These are phyloP conservation scores for Caenorhabditis elegans DNA, from an alignment of 1,140 invertebrate species.

Conservation along the genomic window WBcel235 BX284605.5:8929001-8929500, in stretches of 20 bases:
- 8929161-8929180: neutral
- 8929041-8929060: neutral
- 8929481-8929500: no score
- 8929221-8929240: neutral
- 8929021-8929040: conserved; percentile 3
- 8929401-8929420: no score
- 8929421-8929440: no score
- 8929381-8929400: neutral
- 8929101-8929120: conserved; percentile 11
- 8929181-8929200: neutral
- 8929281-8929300: neutral
- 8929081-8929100: conserved; percentile 19
- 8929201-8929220: neutral
- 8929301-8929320: neutral
- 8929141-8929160: conserved; percentile 7
- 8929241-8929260: neutral
- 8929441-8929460: no score
- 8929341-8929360: no score
- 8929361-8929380: no score
- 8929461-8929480: no score
- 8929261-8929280: neutral
- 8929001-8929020: neutral
- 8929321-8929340: no score
- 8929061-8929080: neutral
- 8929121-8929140: neutral